Evolutionary conservation across 2,113 vertebrate species (phyloP).

Genomic region (Pelobates fuscus): DNA sequence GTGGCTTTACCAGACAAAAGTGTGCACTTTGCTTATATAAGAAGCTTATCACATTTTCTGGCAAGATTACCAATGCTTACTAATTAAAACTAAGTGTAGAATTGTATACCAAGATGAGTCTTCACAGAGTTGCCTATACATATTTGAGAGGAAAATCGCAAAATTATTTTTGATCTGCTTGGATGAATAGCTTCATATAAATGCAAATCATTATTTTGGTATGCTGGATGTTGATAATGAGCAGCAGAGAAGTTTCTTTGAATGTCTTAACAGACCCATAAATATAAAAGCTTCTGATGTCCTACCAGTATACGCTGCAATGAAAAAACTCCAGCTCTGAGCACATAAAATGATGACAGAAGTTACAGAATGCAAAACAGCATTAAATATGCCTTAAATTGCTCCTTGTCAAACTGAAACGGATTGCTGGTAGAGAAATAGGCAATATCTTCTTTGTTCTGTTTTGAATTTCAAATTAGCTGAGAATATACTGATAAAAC

Average conservation of each 20-base stretch:
- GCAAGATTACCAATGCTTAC: no score
- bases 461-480: conserved; percentile 37
- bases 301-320: conserved; percentile 16
- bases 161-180: conserved; percentile 23
- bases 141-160: neutral
- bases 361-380: conserved; percentile 18
- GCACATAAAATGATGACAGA: conserved; percentile 28
- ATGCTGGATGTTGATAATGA: conserved; percentile 37
- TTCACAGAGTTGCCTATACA: no score
- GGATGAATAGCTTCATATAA: conserved; percentile 36
- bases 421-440: conserved; percentile 37
- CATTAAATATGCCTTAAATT: conserved; percentile 31
- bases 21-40: no score
- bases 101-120: no score
- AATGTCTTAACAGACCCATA: conserved; percentile 39
- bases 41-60: no score
- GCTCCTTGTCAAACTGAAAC: conserved; percentile 41
- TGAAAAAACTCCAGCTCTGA: conserved; percentile 6
- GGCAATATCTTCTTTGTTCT: conserved; percentile 35
- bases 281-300: conserved; percentile 44
- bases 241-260: conserved; percentile 15
- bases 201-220: conserved; percentile 48
- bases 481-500: conserved; percentile 24
- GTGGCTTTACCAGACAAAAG: no score
- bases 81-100: no score